These are phyloP conservation scores for Keiferia lycopersicella DNA, from an alignment of 2,888 invertebrate genomes.

Conservation along the genomic window DNA sequence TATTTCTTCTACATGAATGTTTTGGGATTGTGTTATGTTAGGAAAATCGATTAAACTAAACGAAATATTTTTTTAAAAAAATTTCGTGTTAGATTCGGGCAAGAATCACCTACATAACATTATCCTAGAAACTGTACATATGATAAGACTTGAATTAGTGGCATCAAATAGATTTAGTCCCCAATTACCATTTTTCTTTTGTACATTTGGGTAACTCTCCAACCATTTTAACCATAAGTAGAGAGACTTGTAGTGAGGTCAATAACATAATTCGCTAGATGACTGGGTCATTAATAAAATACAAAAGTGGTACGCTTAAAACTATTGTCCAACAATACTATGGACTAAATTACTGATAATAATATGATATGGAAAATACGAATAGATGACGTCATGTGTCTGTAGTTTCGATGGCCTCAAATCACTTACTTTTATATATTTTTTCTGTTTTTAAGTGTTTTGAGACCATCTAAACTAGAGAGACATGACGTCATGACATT, in stretches of 20 bases:
- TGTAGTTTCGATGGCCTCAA: too few species aligned
- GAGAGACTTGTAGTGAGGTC: slow-evolving; percentile 6
- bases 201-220: slow-evolving; percentile 44
- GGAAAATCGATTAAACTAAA: background rate
- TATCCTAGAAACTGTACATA: slow-evolving; percentile 33
- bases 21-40: background rate
- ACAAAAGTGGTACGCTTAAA: too few species aligned
- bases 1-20: background rate
- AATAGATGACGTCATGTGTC: too few species aligned
- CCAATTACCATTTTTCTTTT: slow-evolving; percentile 34
- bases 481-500: too few species aligned
- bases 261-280: background rate
- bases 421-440: too few species aligned
- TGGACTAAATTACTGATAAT: too few species aligned
- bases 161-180: slow-evolving; percentile 25
- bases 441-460: too few species aligned
- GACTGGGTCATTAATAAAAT: too few species aligned
- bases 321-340: too few species aligned
- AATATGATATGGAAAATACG: too few species aligned
- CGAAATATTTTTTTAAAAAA: background rate
- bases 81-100: background rate
- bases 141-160: slow-evolving; percentile 30
- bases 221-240: slow-evolving; percentile 35
- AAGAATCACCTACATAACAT: slow-evolving; percentile 32
- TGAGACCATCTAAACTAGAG: too few species aligned